Evolutionary conservation across 2,113 vertebrate species (phyloP).

Genomic region (Bubo bubo): DNA sequence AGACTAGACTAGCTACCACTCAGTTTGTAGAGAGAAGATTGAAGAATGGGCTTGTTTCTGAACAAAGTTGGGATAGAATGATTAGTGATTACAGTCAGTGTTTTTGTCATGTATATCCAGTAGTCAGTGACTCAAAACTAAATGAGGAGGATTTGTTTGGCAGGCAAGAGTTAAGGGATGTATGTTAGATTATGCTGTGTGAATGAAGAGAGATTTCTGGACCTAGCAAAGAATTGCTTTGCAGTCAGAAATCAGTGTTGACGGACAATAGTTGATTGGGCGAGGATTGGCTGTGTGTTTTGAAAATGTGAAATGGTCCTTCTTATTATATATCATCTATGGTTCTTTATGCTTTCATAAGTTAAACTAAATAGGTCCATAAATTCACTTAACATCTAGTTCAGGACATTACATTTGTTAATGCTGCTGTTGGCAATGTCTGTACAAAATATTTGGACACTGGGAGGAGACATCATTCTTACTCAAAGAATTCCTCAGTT

Average conservation of each 20-base stretch:
- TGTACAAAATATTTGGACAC: neutral
- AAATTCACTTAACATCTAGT: constrained; percentile 4
- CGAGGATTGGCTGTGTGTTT: neutral
- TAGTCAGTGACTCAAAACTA: neutral
- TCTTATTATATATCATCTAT: neutral
- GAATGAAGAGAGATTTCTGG: neutral
- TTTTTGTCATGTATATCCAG: neutral
- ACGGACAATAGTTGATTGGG: neutral
- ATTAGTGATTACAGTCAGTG: neutral
- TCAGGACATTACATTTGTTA: neutral
- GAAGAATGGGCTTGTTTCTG: neutral
- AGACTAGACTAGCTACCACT: neutral
- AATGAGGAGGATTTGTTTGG: neutral
- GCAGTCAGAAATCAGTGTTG: neutral
- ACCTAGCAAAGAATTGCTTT: neutral
- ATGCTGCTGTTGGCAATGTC: neutral
- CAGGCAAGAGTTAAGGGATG: neutral
- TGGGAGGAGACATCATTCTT: neutral
- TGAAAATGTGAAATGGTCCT: neutral
- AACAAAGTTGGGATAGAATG: neutral
- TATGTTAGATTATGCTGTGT: neutral
- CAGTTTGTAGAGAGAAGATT: neutral
- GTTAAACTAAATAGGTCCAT: neutral
- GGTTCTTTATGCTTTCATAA: neutral
- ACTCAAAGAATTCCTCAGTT: neutral